phyloP scores from a whole-genome alignment of 2,797 vertebrate species.

The Halcyon chelicuti region DNA sequence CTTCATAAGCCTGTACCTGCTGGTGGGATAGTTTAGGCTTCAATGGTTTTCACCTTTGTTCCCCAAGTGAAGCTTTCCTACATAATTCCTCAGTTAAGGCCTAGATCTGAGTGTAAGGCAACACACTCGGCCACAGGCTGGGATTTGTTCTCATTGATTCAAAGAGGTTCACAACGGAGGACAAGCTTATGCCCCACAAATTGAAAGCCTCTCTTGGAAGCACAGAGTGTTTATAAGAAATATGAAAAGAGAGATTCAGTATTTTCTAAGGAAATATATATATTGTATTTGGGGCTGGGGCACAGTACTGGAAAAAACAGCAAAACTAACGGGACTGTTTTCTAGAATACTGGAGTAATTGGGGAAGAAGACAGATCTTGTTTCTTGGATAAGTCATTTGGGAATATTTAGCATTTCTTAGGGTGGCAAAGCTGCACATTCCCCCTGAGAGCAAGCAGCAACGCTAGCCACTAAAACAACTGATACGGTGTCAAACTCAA shows the following conservation, averaged over 20 bases:
- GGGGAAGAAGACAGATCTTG: neutral
- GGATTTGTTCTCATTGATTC: neutral
- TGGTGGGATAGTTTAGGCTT: neutral
- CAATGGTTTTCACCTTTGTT: neutral
- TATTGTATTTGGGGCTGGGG: neutral
- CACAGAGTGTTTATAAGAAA: neutral
- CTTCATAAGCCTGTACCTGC: neutral
- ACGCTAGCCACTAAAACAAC: neutral
- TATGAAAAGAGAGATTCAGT: neutral
- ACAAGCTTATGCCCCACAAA: neutral
- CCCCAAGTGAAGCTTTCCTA: neutral
- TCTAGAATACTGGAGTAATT: neutral
- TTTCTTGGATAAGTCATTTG: conserved; percentile 12
- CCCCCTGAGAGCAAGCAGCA: neutral
- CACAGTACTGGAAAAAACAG: neutral
- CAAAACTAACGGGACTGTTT: neutral
- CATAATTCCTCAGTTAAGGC: neutral
- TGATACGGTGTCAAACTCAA: neutral
- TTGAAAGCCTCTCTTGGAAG: neutral
- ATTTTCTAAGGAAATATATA: neutral
- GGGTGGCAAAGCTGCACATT: neutral
- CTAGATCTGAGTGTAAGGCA: neutral
- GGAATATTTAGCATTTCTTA: conserved; percentile 2
- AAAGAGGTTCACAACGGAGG: too few species aligned
- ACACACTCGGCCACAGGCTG: neutral